A percentile compares a stretch with the other conserved stretches of the same genome.
Evolutionary conservation across 2,888 invertebrate genomes (phyloP).

Genomic region (Callosobruchus maculatus): DNA sequence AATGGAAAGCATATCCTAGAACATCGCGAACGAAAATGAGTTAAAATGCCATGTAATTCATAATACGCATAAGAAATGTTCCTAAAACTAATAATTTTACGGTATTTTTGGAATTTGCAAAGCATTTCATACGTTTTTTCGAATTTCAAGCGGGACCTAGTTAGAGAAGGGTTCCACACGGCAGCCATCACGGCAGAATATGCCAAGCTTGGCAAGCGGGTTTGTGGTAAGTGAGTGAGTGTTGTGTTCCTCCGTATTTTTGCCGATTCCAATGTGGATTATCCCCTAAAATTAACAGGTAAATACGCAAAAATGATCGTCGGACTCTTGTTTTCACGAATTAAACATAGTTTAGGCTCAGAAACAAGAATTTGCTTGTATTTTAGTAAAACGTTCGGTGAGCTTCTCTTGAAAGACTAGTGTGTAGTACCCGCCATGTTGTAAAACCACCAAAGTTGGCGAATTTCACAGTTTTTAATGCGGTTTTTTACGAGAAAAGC

Average conservation of each 20-base stretch:
- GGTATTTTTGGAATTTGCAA: constrained; percentile 29
- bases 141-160: constrained; percentile 16
- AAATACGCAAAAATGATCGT: constrained; percentile 32
- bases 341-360: not conserved
- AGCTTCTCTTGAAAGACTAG: constrained; percentile 46
- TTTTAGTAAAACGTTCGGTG: constrained; percentile 21
- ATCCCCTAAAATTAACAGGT: constrained; percentile 49
- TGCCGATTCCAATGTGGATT: constrained; percentile 50
- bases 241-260: constrained; percentile 50
- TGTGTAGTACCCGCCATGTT: constrained; percentile 64
- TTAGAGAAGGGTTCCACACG: constrained; percentile 30
- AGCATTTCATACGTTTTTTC: constrained; percentile 18
- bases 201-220: constrained; percentile 49
- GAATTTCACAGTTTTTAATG: constrained; percentile 32
- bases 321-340: constrained; percentile 13
- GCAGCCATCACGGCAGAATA: constrained; percentile 48
- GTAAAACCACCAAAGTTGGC: constrained; percentile 55
- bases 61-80: constrained; percentile 17
- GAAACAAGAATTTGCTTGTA: not conserved
- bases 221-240: constrained; percentile 51
- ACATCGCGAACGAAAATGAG: constrained; percentile 17
- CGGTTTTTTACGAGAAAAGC: constrained; percentile 25
- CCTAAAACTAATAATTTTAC: constrained; percentile 26
- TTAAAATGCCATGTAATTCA: constrained; percentile 4
- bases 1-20: constrained; percentile 18